phyloP scores from a whole-genome alignment of 2,113 vertebrate genomes.

The Oxyruncus cristatus region DNA sequence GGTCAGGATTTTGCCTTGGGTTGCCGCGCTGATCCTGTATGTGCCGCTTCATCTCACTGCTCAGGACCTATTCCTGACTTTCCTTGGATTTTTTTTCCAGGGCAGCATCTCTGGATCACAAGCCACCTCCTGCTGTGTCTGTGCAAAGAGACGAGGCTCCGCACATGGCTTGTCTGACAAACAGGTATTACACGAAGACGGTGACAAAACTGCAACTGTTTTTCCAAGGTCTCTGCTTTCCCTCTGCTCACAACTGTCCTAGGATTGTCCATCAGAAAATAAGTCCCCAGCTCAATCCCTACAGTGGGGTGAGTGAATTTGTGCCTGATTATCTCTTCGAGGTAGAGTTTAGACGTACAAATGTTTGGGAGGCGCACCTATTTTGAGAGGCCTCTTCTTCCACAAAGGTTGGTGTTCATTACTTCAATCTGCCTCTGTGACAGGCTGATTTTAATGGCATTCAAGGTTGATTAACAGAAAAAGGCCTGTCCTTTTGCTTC shows the following conservation, averaged over 20 bases:
- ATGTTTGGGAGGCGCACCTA: background rate
- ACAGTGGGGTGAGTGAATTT: background rate
- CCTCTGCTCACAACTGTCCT: background rate
- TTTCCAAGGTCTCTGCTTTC: background rate
- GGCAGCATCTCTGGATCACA: background rate
- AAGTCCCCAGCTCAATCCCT: background rate
- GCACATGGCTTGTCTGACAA: background rate
- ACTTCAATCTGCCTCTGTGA: background rate
- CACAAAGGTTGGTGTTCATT: background rate
- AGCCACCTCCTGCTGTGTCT: background rate
- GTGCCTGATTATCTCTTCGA: background rate
- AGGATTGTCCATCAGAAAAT: background rate
- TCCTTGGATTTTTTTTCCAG: background rate
- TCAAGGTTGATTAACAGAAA: background rate
- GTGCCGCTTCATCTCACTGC: background rate
- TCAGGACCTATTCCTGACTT: background rate
- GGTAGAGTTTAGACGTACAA: background rate
- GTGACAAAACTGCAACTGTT: background rate
- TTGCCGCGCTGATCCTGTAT: background rate
- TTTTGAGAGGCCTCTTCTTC: constrained; percentile 14
- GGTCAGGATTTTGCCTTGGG: background rate
- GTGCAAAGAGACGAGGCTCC: background rate
- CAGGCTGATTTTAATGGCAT: background rate
- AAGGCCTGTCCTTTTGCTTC: background rate
- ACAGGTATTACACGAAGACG: background rate